A percentile compares a stretch with the other conserved stretches of the same genome.
phyloP scores from a whole-genome alignment of 2,113 vertebrate genomes.

The Paradisaea rubra region DNA sequence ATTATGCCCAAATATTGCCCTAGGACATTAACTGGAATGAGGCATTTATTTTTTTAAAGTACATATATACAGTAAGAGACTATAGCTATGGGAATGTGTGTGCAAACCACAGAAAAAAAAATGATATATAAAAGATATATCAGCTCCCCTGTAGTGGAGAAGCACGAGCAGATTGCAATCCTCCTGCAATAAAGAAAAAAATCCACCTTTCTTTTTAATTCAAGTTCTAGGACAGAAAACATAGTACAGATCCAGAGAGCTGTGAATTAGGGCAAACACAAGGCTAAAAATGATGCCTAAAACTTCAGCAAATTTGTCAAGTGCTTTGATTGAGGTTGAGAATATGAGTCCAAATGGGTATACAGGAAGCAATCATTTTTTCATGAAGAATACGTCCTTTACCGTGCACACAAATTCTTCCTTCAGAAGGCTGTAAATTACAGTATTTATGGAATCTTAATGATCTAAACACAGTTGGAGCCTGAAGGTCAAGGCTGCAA shows the following conservation, averaged over 20 bases:
- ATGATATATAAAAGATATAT: neutral
- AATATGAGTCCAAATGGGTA: conserved; percentile 20
- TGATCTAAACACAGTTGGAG: conserved; percentile 68
- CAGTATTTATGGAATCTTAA: conserved; percentile 69
- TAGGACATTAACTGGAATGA: neutral
- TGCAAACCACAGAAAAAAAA: neutral
- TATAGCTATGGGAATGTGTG: neutral
- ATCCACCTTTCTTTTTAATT: neutral
- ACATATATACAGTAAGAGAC: neutral
- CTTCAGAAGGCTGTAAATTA: conserved; percentile 70
- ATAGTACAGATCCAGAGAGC: neutral
- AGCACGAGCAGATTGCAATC: neutral
- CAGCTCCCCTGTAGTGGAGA: neutral
- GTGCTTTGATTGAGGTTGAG: conserved; percentile 38
- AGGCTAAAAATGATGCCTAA: conserved; percentile 42
- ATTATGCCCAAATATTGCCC: neutral
- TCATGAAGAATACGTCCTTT: conserved; percentile 51
- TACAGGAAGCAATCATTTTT: conserved; percentile 56
- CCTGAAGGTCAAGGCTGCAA: conserved; percentile 80
- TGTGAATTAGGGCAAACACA: conserved; percentile 21
- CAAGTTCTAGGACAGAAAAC: neutral
- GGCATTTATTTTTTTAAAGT: neutral
- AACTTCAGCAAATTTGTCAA: conserved; percentile 44
- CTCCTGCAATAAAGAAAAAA: neutral
- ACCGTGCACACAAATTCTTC: conserved; percentile 52